Evolutionary conservation across 2,888 invertebrate genomes (phyloP), one percentile per base, ranked within the genome.

Genomic region (Drosophila mayaguana): DNA sequence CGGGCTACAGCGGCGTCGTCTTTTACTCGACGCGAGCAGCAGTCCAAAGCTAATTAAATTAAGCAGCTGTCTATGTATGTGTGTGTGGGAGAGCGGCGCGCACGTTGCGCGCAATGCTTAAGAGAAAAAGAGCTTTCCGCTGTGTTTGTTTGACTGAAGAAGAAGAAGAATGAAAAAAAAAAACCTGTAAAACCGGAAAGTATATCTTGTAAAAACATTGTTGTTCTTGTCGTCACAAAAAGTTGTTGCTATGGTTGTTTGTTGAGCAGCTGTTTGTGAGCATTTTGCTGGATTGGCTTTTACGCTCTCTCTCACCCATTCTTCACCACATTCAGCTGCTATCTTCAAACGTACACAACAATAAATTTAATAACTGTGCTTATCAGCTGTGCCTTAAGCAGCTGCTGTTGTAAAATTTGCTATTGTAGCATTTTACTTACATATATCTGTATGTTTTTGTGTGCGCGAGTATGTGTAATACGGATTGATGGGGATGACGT

Each of bases 41-140:
- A 18, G 25, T 11, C 43, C 55, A 74, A 75, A 78, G 73, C 80
- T 90, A 90, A 90, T 90, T 84, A 74, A 90, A 90, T 90, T 90
- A 85, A 72, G 75, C 72, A 81, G 71, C 74, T 73, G 73, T 5
- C 42, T 55, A 16, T 69, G 53, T 64, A 20, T 64, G 61, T 55
- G 54, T 66, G 66, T 54, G 38, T 57, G 70, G 25, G 53, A 34
- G 48, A 63, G 63, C 56, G 45, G 32, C 43, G n/a, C 16, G 42
- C 50, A 48, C 22, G 14, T 46, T 70, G 78, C 68, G 65, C 64
- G 68, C 25, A 18, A 18, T 55, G 59, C 57, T 69, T 74, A 82
- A 88, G 88, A 73, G 83, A 22, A 60, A 82, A 87, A 82, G 40
- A 56, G 83, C 77, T 84, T 59, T 57, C 28, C 3, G n/a, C 18